A percentile compares a stretch with the other conserved stretches of the same genome.
phyloP scores from a whole-genome alignment of 2,797 vertebrate genomes.

The Amazona finschi region DNA sequence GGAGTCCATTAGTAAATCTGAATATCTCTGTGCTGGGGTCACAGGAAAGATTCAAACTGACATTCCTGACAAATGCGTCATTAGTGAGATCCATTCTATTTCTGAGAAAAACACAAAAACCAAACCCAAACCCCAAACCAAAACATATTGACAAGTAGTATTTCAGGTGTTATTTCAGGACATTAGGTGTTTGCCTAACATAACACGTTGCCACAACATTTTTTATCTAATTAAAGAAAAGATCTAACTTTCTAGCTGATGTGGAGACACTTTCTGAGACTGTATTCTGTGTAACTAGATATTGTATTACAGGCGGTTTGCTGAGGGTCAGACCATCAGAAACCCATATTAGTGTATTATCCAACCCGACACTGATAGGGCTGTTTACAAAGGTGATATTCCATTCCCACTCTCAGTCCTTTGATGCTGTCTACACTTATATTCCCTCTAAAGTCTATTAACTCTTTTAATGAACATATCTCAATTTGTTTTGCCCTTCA shows the following conservation, averaged over 20 bases:
- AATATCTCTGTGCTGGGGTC: slow-evolving; percentile 31
- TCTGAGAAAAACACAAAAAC: neutral
- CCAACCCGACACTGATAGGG: neutral
- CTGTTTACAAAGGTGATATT: neutral
- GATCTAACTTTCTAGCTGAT: neutral
- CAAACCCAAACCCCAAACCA: neutral
- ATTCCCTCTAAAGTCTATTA: neutral
- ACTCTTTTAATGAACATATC: neutral
- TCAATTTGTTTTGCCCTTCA: neutral
- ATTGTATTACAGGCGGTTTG: neutral
- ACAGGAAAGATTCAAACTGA: slow-evolving; percentile 50
- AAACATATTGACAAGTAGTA: neutral
- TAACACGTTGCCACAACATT: neutral
- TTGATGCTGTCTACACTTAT: neutral
- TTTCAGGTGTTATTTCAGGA: neutral
- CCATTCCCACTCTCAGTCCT: neutral
- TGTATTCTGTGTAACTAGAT: neutral
- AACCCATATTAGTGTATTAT: neutral
- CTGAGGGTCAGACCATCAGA: neutral
- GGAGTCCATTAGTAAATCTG: slow-evolving; percentile 28
- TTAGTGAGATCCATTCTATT: neutral
- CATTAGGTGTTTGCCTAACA: neutral
- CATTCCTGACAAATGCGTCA: slow-evolving; percentile 46
- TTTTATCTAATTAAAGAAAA: neutral
- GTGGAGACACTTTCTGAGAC: neutral